Evolutionary conservation across 2,888 invertebrate genomes (phyloP), one percentile per base, ranked within the genome.

Genomic region (Fragum fragum): DNA sequence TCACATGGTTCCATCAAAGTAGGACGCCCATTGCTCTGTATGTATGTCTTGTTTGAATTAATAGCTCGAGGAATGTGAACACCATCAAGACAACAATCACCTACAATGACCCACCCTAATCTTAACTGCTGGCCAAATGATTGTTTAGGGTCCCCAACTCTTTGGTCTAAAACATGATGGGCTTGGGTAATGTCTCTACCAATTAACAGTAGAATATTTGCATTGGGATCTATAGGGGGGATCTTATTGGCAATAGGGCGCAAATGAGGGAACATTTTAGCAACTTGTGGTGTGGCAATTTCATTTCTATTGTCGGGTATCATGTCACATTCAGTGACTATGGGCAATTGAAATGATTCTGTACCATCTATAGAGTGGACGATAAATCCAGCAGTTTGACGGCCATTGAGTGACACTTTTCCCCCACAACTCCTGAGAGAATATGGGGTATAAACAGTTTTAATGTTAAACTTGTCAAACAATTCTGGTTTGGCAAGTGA

Each of bases 21-120:
- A 39, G 39, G 29, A 11, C 59, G 42, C 14, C 73, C 81, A 69
- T 81, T 73, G 1, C n/a, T 16, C n/a, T 76, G 59, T 5, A 81
- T 29, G 18, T 16, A 52, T 9, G 73, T 81, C 39, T 76, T 76
- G 68, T 73, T 57, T 23, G 47, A 21, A 23, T 29, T 76, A 16
- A 72, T 11, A 7, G 32, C 21, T 9, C 21, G 1, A 21, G 76
- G 76, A 26, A 69, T 21, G 26, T 70, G 73, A 18, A 57, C 55
- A 23, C 76, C 66, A 63, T 71, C 66, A 1, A 79, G 39, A 26
- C 81, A 81, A 21, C 68, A 59, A 53, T 81, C 73, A n/a, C 76
- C 81, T 47, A 80, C 32, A 18, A 76, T 69, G 9, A 76, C 73
- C 73, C 68, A 81, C 26, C 81, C 70, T 28, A 76, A 52, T 26